Evolutionary conservation across 1,140 invertebrate genomes (phyloP), one percentile per base, ranked within the genome.

Genomic region (Alviniconcha marisindica): DNA sequence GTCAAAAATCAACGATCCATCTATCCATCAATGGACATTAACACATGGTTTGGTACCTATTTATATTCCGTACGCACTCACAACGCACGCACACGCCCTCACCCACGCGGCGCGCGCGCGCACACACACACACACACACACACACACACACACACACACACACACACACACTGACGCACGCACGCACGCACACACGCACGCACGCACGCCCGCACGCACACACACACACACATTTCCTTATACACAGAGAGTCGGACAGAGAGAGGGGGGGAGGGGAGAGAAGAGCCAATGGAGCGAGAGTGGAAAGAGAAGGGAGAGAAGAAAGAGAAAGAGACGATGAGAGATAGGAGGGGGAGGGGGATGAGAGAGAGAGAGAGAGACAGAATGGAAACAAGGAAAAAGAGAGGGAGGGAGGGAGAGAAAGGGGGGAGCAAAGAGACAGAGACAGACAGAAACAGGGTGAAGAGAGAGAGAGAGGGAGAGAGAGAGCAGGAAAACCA

Each of bases 61-160:
- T 10, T 33, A n/a, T 5, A n/a, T 10, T 31, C 3, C n/a, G 36
- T 10, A 33, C 60, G 36, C 60, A 66, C 60, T 33, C 60, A 66
- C 60, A 66, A 66, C 60, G 36, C 60, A 66, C 60, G 36, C 24
- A 66, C 60, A 66, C 60, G 36, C 60, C 31, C 60, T 33, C 60
- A 33, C 60, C 31, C 60, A 33, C 60, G 36, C 60, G 31, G n/a
- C 60, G 36, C 60, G 18, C 60, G 36, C 60, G 18, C 60, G 36
- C 60, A 33, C 60, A 66, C 60, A 33, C 60, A 66, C 60, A 33
- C 60, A 66, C 60, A 33, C 60, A 66, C 60, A 33, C 60, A 66
- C 60, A 33, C 60, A 66, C 60, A 33, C 60, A 66, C 60, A 33
- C 60, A 66, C 60, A 66, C 60, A 66, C 60, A 66, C 60, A 66